Evolutionary conservation across 2,113 vertebrate species (phyloP), one percentile per base, ranked within the genome.

Genomic region (Aepyceros melampus): DNA sequence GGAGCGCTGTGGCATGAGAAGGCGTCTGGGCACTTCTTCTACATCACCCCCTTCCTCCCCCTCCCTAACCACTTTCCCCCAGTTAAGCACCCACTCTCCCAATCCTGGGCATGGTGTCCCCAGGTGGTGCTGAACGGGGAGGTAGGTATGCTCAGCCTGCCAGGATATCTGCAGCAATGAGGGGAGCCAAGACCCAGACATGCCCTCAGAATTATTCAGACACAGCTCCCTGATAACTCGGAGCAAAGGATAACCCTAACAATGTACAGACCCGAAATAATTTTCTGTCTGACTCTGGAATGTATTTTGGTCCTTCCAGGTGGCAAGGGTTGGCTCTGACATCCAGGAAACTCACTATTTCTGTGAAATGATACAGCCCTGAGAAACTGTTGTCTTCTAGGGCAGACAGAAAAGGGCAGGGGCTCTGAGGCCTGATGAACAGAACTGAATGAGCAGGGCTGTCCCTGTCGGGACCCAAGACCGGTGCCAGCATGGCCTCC

Each of bases 261-360:
- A 89, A 87, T 4, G 79, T 49, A 40, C 40, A 79, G 23, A 45
- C 71, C 76, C 1, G 8, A 86, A 92, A 92, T 89, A 90, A 85
- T 25, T 25, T 83, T 82, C 86, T 81, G 33, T 79, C 97, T 97
- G 91, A 76, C 47, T 97, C 25, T 94, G 55, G 87, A 92, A 87
- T 53, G 47, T 49, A 83, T 86, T 91, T 93, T 56, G 92, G 86
- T 84, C 25, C 62, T 87, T 96, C 78, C 71, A 79, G 78, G 91
- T 88, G 87, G 29, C 49, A 67, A 81, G 14, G 33, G 49, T 76
- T 90, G 40, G 64, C 95, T 97, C 74, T 81, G 81, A 95, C 56
- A 58, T 78, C 93, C 78, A 79, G 43, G 56, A 93, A 93, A 91
- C 55, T 87, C 91, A 82, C 91, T 87, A 84, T 89, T 62, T 94